Evolutionary conservation across 1,140 invertebrate genomes (phyloP).

Genomic region (Phymastichus coffea): DNA sequence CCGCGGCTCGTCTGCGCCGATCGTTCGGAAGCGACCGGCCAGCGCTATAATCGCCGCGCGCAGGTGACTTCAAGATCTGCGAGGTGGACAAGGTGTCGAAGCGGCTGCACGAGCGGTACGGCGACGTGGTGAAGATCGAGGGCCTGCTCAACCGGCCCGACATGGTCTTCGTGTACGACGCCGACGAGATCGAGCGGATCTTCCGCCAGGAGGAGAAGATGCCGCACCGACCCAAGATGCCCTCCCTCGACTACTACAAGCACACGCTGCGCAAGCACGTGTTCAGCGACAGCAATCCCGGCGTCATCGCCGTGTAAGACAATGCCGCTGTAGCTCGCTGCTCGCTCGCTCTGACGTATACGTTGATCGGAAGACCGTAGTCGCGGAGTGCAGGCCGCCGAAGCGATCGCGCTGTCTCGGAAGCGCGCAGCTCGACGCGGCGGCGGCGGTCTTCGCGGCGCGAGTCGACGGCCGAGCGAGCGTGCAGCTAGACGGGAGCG

Average conservation of each 20-base stretch:
- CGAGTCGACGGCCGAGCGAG: too few species aligned
- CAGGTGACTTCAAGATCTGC: conserved; percentile 72
- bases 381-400: too few species aligned
- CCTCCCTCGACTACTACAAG: conserved; percentile 77
- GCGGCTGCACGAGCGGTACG: conserved; percentile 65
- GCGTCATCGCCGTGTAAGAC: conserved; percentile 78
- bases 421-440: too few species aligned
- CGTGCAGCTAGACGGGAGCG: too few species aligned
- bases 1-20: too few species aligned
- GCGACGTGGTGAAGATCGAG: conserved; percentile 72
- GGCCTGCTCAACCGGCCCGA: conserved; percentile 76
- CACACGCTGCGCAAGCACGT: conserved; percentile 72
- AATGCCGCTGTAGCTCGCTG: too few species aligned
- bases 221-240: conserved; percentile 77
- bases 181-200: conserved; percentile 73
- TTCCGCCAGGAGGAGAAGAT: conserved; percentile 74
- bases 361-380: too few species aligned
- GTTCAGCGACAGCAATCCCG: conserved; percentile 65
- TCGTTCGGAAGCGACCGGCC: too few species aligned
- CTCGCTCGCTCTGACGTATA: too few species aligned
- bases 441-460: too few species aligned
- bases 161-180: conserved; percentile 76
- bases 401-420: too few species aligned
- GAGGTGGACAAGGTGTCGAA: conserved; percentile 74
- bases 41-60: too few species aligned